Evolutionary conservation across 2,888 invertebrate species (phyloP).

Genomic region (Boloria selene): DNA sequence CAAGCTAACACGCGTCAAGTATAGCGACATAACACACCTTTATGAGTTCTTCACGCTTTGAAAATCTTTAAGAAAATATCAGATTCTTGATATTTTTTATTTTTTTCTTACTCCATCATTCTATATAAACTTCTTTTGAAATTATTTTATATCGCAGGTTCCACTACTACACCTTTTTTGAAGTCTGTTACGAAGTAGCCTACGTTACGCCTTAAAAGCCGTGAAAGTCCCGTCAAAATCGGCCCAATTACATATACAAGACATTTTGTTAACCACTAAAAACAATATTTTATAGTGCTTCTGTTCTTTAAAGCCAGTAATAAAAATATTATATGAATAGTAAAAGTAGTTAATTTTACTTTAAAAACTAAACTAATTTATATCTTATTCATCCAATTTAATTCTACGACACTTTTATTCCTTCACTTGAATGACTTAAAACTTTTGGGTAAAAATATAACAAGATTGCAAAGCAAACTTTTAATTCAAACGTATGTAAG

Average conservation of each 20-base stretch:
- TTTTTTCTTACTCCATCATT: not conserved
- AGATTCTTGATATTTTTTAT: conserved; percentile 8
- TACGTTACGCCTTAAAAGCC: too few relatives aligned
- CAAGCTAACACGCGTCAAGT: conserved; percentile 26
- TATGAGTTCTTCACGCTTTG: conserved; percentile 26
- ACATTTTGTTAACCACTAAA: too few relatives aligned
- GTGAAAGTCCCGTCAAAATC: too few relatives aligned
- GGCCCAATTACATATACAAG: too few relatives aligned
- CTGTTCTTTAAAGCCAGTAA: too few relatives aligned
- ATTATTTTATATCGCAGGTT: too few relatives aligned
- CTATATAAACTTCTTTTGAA: not conserved
- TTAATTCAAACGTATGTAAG: not conserved
- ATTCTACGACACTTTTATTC: conserved; percentile 5
- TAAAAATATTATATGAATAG: too few relatives aligned
- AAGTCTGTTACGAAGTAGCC: too few relatives aligned
- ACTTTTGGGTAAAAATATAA: conserved; percentile 4
- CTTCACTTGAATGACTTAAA: not conserved
- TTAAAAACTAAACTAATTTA: not conserved
- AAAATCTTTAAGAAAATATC: conserved; percentile 14
- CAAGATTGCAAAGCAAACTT: not conserved
- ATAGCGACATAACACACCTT: conserved; percentile 22
- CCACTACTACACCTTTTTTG: too few relatives aligned
- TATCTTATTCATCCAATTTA: not conserved
- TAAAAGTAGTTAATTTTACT: not conserved
- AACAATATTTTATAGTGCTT: too few relatives aligned